These are phyloP conservation scores for Cuniculus paca DNA, from an alignment of 2,797 vertebrate species.

Conservation along the genomic window DNA sequence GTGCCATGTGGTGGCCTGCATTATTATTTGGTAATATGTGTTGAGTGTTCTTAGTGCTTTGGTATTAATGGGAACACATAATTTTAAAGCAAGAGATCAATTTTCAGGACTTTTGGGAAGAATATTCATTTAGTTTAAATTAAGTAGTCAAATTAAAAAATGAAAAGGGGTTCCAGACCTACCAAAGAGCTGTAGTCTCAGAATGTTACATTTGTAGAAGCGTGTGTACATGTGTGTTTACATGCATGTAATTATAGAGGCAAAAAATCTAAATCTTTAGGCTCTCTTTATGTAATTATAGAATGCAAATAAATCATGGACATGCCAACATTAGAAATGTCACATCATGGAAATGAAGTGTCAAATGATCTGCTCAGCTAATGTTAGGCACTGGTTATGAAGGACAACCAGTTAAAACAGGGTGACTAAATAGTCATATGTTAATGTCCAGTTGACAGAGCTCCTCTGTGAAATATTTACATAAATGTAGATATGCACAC, in stretches of 20 bases:
- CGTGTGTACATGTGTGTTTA: background rate
- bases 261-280: background rate
- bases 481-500: background rate
- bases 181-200: background rate
- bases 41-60: background rate
- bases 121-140: background rate
- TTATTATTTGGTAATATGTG: background rate
- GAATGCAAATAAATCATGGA: background rate
- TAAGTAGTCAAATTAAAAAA: background rate
- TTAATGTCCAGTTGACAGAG: background rate
- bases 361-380: background rate
- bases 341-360: background rate
- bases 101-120: background rate
- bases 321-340: background rate
- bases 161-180: background rate
- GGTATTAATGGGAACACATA: background rate
- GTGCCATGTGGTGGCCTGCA: background rate
- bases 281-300: background rate
- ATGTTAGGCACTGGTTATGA: background rate
- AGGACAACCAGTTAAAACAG: background rate
- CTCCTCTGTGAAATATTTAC: background rate
- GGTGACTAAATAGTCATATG: background rate
- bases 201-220: background rate
- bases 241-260: background rate
- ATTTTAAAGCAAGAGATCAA: constrained; percentile 25